These are phyloP conservation scores for Macrophya alboannulata DNA, from an alignment of 2,888 invertebrate genomes.

Conservation along the genomic window DNA sequence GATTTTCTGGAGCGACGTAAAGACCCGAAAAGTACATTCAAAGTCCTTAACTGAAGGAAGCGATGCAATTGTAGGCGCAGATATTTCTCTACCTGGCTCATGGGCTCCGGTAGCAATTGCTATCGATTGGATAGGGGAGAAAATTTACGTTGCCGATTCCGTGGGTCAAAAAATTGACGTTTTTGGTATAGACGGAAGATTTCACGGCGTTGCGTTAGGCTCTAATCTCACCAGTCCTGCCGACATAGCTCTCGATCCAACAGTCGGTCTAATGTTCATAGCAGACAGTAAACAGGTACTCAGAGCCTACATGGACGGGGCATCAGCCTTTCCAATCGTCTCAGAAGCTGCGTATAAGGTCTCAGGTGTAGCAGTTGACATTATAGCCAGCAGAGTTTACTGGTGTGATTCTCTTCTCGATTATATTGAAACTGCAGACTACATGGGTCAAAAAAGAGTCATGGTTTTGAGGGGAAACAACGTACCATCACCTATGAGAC, in stretches of 20 bases:
- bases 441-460: constrained; percentile 92
- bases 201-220: constrained; percentile 95
- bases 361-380: constrained; percentile 94
- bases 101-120: constrained; percentile 96
- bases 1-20: constrained; percentile 95
- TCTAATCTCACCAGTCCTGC: constrained; percentile 95
- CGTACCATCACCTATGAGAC: constrained; percentile 92
- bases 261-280: constrained; percentile 92
- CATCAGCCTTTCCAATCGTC: constrained; percentile 90
- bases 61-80: constrained; percentile 71
- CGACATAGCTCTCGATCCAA: constrained; percentile 96
- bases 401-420: constrained; percentile 98
- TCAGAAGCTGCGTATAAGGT: constrained; percentile 97
- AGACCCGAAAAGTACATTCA: constrained; percentile 89
- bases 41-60: constrained; percentile 73
- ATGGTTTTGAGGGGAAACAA: constrained; percentile 91
- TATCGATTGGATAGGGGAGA: constrained; percentile 98
- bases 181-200: constrained; percentile 92
- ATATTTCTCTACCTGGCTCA: constrained; percentile 90
- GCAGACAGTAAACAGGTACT: constrained; percentile 93
- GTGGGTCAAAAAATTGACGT: constrained; percentile 97
- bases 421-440: constrained; percentile 97
- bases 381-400: constrained; percentile 94
- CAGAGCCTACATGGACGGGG: constrained; percentile 97
- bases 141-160: constrained; percentile 96